Percentiles rank a stretch among this genome's conserved stretches.
Evolutionary conservation across 2,113 vertebrate genomes (phyloP).

Genomic region (Pithys albifrons): DNA sequence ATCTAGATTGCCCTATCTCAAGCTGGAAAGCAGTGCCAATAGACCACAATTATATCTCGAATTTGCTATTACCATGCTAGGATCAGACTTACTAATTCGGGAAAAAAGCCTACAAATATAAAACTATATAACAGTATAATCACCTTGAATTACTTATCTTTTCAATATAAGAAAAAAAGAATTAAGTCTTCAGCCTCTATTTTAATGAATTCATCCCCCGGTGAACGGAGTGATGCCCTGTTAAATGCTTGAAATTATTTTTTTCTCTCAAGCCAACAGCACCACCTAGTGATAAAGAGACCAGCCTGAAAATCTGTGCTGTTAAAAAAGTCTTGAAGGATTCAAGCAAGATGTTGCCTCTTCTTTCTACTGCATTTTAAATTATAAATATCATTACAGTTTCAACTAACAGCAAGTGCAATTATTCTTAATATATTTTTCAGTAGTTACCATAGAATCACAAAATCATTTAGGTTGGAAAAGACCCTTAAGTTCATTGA

Average conservation of each 20-base stretch:
- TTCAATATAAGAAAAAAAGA: not conserved
- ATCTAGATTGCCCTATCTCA: not conserved
- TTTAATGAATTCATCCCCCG: not conserved
- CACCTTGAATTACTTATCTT: not conserved
- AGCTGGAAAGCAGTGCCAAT: not conserved
- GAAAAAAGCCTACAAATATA: not conserved
- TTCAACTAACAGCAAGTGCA: not conserved
- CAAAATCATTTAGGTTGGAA: not conserved
- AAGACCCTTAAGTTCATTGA: not conserved
- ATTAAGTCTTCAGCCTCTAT: not conserved
- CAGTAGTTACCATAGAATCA: not conserved
- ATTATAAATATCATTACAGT: not conserved
- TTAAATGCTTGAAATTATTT: not conserved
- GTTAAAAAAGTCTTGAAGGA: not conserved
- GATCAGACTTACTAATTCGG: not conserved
- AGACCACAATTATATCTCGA: not conserved
- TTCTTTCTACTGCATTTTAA: not conserved
- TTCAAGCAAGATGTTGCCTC: not conserved
- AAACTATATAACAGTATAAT: not conserved
- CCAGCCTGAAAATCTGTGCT: not conserved
- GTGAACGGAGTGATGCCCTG: not conserved
- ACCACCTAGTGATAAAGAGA: constrained; percentile 64
- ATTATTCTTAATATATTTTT: not conserved
- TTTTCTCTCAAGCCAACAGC: constrained; percentile 25
- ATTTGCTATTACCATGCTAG: not conserved